Evolutionary conservation across 53 echinoderm and acorn worm genomes (phyloP).

Genomic region (Glandiceps talaboti): DNA sequence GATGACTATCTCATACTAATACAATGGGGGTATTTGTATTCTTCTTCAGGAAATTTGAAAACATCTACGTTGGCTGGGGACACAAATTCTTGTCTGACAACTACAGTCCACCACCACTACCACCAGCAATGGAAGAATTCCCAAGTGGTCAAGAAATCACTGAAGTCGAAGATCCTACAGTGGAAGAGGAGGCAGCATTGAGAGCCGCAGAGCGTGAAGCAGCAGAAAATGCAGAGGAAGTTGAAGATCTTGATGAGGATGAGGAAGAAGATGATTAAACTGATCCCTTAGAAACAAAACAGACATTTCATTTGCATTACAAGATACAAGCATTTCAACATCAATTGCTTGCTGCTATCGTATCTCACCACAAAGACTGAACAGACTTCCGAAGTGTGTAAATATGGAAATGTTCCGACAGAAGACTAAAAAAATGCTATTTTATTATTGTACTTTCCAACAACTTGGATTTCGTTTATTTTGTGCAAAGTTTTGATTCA

Average conservation of each 20-base stretch:
- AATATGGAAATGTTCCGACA: too few species aligned
- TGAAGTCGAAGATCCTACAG: constrained; percentile 89
- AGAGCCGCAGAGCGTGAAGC: constrained; percentile 91
- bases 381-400: too few species aligned
- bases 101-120: constrained; percentile 92
- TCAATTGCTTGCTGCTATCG: neutral
- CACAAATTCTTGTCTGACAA: constrained; percentile 96
- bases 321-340: neutral
- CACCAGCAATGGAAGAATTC: constrained; percentile 86
- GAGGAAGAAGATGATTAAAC: constrained; percentile 88
- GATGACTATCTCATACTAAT: too few species aligned
- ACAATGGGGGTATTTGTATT: too few species aligned
- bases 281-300: neutral
- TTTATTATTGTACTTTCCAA: too few species aligned
- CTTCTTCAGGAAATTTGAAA: constrained; percentile 85
- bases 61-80: constrained; percentile 81
- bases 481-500: too few species aligned
- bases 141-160: constrained; percentile 98
- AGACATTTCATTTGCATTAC: neutral
- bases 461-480: too few species aligned
- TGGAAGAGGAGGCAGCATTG: constrained; percentile 89
- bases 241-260: constrained; percentile 91
- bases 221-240: constrained; percentile 82
- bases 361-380: too few species aligned
- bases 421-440: too few species aligned